These are phyloP conservation scores for Heliothis virescens DNA, from an alignment of 1,140 invertebrate species.

Conservation along the genomic window DNA sequence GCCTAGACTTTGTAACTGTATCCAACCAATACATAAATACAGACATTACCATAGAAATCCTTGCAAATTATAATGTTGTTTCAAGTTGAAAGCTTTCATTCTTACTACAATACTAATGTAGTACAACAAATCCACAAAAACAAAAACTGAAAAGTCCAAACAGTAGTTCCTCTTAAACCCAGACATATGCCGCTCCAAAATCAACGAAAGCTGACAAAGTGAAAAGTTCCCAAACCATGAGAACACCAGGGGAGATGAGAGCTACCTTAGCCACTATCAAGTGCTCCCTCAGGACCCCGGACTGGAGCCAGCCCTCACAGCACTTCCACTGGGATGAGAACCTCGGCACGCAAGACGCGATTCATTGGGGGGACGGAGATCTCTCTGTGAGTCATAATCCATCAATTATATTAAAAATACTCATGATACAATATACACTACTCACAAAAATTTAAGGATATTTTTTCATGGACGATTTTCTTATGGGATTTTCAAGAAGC, in stretches of 20 bases:
- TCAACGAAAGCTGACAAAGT: slow-evolving; percentile 65
- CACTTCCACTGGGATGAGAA: slow-evolving; percentile 81
- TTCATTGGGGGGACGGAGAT: slow-evolving; percentile 79
- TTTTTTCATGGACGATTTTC: no score
- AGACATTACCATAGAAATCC: no score
- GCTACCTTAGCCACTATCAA: slow-evolving; percentile 71
- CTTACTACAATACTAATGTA: no score
- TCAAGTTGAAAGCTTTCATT: no score
- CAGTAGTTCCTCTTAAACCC: slow-evolving; percentile 33
- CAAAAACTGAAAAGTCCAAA: neutral
- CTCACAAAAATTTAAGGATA: no score
- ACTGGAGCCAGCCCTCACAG: slow-evolving; percentile 75
- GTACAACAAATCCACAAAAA: neutral
- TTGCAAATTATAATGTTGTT: no score
- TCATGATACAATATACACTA: no score
- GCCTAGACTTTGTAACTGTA: no score
- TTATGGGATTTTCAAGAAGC: no score
- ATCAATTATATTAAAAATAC: no score
- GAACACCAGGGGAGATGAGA: slow-evolving; percentile 63
- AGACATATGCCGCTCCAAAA: slow-evolving; percentile 62
- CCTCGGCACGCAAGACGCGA: slow-evolving; percentile 69
- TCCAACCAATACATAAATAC: no score
- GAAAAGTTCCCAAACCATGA: slow-evolving; percentile 63
- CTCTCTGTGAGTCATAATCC: slow-evolving; percentile 60
- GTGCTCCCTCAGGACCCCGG: slow-evolving; percentile 68